Percentiles rank a stretch among this genome's conserved stretches.
Evolutionary conservation across 2,797 vertebrate species (phyloP).

Genomic region (Acridotheres tristis): DNA sequence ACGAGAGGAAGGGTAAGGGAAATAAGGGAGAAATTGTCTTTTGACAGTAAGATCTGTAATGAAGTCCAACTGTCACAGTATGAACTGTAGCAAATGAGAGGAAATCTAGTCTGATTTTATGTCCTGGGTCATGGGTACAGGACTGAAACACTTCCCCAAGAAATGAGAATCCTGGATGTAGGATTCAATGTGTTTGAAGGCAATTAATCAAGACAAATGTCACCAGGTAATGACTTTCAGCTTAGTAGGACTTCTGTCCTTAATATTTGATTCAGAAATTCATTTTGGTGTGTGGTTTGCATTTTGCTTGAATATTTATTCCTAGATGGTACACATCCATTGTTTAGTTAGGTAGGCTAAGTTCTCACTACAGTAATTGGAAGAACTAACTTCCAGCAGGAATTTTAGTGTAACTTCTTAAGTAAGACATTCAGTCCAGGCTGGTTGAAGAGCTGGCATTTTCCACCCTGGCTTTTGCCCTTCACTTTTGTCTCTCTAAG

Average conservation of each 20-base stretch:
- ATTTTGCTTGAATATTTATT: not conserved
- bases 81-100: not conserved
- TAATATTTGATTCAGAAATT: not conserved
- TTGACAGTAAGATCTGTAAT: not conserved
- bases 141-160: not conserved
- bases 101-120: not conserved
- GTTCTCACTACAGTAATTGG: not conserved
- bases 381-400: not conserved
- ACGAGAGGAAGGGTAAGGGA: not conserved
- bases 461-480: not conserved
- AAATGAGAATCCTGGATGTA: not conserved
- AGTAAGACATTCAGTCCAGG: not conserved
- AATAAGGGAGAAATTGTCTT: not conserved
- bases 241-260: not conserved
- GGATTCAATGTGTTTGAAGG: not conserved
- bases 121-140: not conserved
- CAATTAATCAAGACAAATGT: not conserved
- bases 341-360: not conserved
- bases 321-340: not conserved
- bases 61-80: not conserved
- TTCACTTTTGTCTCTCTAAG: not conserved
- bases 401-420: not conserved
- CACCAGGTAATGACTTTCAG: accelerated
- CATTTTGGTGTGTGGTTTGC: not conserved
- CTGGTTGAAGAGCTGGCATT: not conserved